These are phyloP conservation scores for Catagonus wagneri DNA, from an alignment of 2,113 vertebrate genomes.

Conservation along the genomic window DNA sequence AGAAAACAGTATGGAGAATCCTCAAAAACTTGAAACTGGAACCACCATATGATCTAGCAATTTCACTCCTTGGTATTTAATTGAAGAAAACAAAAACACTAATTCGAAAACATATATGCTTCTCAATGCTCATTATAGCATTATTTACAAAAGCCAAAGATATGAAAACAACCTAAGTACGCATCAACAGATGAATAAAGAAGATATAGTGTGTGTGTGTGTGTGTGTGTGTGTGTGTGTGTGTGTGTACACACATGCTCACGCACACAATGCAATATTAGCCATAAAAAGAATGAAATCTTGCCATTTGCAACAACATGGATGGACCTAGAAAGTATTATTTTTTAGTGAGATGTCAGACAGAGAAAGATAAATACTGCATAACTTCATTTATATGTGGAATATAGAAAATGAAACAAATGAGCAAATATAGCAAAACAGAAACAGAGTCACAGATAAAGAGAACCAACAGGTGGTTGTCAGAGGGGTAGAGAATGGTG, in stretches of 20 bases:
- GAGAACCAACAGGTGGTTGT: background rate
- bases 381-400: background rate
- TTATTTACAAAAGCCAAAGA: background rate
- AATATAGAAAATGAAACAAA: background rate
- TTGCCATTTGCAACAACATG: background rate
- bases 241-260: too few species aligned
- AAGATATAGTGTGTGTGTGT: too few species aligned
- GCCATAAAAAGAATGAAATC: background rate
- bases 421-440: background rate
- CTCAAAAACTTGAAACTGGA: background rate
- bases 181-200: background rate
- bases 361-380: background rate
- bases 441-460: background rate
- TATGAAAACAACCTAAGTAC: background rate
- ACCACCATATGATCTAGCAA: background rate
- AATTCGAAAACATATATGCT: background rate
- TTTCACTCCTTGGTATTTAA: background rate
- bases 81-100: background rate
- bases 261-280: background rate
- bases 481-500: background rate
- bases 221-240: too few species aligned
- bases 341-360: background rate
- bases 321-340: background rate
- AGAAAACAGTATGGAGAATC: background rate
- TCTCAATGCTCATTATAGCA: too few species aligned